Base-by-base conservation (phyloP, 1,140 invertebrate genomes). In the Tetragonula clypearis region DNA sequence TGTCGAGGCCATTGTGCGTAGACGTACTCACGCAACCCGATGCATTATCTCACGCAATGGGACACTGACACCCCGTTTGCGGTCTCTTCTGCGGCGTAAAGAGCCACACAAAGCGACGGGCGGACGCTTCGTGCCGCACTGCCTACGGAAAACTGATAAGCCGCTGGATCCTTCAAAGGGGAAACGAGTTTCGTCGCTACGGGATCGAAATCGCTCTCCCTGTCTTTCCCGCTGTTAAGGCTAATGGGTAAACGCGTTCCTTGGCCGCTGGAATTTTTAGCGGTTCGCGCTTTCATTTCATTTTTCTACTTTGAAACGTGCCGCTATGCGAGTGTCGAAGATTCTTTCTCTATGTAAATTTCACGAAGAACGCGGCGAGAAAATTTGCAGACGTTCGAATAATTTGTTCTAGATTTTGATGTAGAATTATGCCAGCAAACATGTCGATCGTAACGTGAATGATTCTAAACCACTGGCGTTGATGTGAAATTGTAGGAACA, bases 21-120 rank as follows among this genome's bases (percentile, higher is more conserved):
- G 87, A 88, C 90, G 82, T 85, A 86, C 65, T 66, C 85, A 87
- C 85, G 88, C 88, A 86, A 90, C 85, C 82, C 87, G 84, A 88
- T 76, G 90, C 86, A 91, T 92, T 92, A 90, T 92, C 90, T 92
- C 91, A 90, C 89, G 91, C 91, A 91, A 92, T 91, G 91, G 89
- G 84, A 91, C 91, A 91, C 85, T 88, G 91, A 92, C 91, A 92
- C 91, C 91, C 89, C 84, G 88, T 92, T 92, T 92, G 91, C 80
- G 91, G 91, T 92, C 82, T 86, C 41, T 81, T 87, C 71, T 90
- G 91, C 83, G 91, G 91, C 86, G 86, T 87, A 85, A 86, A 88
- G 88, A 90, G 85, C 87, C 68, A 87, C 89, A 90, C 85, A 91
- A 92, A 88, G 85, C 85, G 87, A 86, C 82, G 77, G 75, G 83